Percentiles rank a stretch among this genome's conserved stretches.
phyloP scores from a whole-genome alignment of 1,140 invertebrate genomes.

The Drosophila bipectinata region DNA sequence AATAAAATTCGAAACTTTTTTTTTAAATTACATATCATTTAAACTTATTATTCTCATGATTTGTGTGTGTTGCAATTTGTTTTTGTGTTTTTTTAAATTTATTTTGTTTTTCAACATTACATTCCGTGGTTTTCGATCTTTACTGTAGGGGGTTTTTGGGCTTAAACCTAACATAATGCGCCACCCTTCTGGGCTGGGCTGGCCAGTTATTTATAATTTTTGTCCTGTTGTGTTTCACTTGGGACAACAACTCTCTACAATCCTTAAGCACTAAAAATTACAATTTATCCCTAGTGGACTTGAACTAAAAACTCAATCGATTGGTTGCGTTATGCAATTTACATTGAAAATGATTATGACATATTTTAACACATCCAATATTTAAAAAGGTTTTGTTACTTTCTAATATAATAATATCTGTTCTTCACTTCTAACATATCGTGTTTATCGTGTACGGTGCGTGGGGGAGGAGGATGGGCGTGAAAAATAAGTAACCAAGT shows the following conservation, averaged over 20 bases:
- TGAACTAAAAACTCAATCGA: slow-evolving; percentile 54
- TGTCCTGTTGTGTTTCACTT: slow-evolving; percentile 66
- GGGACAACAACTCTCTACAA: slow-evolving; percentile 51
- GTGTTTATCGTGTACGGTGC: slow-evolving; percentile 29
- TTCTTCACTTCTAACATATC: slow-evolving; percentile 69
- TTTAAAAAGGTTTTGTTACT: slow-evolving; percentile 60
- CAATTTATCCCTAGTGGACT: slow-evolving; percentile 51
- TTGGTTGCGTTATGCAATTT: slow-evolving; percentile 63
- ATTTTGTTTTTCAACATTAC: slow-evolving; percentile 67
- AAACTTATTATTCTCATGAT: slow-evolving; percentile 61
- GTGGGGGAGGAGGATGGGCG: slow-evolving; percentile 17
- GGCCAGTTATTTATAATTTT: slow-evolving; percentile 41
- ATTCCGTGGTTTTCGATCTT: slow-evolving; percentile 59
- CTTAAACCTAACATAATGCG: slow-evolving; percentile 70
- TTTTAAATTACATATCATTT: slow-evolving; percentile 51
- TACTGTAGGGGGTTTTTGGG: slow-evolving; percentile 19
- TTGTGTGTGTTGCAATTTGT: slow-evolving; percentile 49
- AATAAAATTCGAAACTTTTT: not conserved
- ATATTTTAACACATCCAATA: slow-evolving; percentile 54
- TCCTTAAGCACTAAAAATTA: slow-evolving; percentile 65
- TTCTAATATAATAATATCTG: slow-evolving; percentile 67
- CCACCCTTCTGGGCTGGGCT: slow-evolving; percentile 35
- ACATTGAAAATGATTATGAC: slow-evolving; percentile 65
- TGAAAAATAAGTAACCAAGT: slow-evolving; percentile 42
- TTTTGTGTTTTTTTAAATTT: slow-evolving; percentile 21